Percentiles rank a stretch among this genome's conserved stretches.
Evolutionary conservation across 2,888 invertebrate species (phyloP).

Genomic region (Heteromurus nitidus): DNA sequence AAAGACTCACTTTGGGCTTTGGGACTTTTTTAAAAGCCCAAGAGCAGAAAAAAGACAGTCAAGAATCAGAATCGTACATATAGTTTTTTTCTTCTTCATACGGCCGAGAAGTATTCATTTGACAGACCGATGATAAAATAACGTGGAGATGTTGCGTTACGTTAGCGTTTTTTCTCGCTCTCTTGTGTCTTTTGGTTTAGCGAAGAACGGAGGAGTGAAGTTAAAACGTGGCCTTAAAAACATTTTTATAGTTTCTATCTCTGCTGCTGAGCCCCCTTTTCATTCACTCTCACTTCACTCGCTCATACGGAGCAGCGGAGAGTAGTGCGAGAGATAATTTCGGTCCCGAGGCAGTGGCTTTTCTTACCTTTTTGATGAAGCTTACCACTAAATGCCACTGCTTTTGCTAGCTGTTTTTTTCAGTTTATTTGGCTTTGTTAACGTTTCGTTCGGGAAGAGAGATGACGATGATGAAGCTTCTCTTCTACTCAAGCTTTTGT

Average conservation of each 20-base stretch:
- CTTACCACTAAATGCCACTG: slow-evolving; percentile 53
- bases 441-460: too few relatives aligned
- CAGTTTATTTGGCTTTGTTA: slow-evolving; percentile 50
- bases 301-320: slow-evolving; percentile 3
- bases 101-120: slow-evolving; percentile 1
- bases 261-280: slow-evolving; percentile 16
- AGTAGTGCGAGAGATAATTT: slow-evolving; percentile 21
- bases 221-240: slow-evolving; percentile 42
- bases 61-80: background rate
- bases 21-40: slow-evolving; percentile 14
- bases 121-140: background rate
- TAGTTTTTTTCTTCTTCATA: background rate
- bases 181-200: slow-evolving; percentile 18
- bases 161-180: background rate
- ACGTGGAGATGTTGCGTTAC: slow-evolving; percentile 4
- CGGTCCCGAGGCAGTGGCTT: slow-evolving; percentile 52
- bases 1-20: slow-evolving; percentile 4
- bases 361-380: slow-evolving; percentile 51
- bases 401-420: slow-evolving; percentile 34
- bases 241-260: slow-evolving; percentile 38
- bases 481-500: slow-evolving; percentile 34
- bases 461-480: slow-evolving; percentile 45
- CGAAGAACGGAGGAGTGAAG: slow-evolving; percentile 16
- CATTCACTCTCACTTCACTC: slow-evolving; percentile 16
- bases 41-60: background rate